Percentiles rank a stretch among this genome's conserved stretches.
Evolutionary conservation across 2,888 invertebrate species (phyloP).

Genomic region (Drosophila macrospina): DNA sequence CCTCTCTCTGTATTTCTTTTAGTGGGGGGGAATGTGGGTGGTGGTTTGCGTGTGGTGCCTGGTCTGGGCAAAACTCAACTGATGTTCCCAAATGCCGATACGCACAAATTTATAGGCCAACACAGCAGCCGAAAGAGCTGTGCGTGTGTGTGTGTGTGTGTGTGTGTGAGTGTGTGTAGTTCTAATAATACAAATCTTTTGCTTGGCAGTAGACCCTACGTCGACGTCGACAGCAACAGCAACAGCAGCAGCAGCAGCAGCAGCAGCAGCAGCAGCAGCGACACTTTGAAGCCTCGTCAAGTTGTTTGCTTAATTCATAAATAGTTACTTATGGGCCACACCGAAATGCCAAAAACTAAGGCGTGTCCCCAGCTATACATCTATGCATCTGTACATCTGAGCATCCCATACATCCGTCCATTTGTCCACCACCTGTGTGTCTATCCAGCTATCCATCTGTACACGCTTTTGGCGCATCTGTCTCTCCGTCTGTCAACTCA

Average conservation of each 20-base stretch:
- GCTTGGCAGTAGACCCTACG: conserved; percentile 26
- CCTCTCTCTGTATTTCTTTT: conserved; percentile 1
- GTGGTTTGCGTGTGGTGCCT: conserved; percentile 27
- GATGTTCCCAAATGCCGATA: conserved; percentile 66
- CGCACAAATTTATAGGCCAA: conserved; percentile 82
- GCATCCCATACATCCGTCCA: conserved; percentile 6
- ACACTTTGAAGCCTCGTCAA: conserved; percentile 39
- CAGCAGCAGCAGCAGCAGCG: conserved; percentile 21
- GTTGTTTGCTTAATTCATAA: conserved; percentile 81
- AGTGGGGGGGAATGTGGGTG: conserved; percentile 17
- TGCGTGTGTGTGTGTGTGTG: conserved; percentile 31
- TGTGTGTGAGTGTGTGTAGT: conserved; percentile 52
- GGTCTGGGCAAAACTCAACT: conserved; percentile 71
- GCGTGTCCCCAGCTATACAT: conserved; percentile 52
- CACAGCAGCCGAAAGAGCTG: conserved; percentile 25
- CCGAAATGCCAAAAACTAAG: conserved; percentile 58
- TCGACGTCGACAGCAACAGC: conserved; percentile 20
- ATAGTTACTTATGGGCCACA: conserved; percentile 71
- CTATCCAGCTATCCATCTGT: conserved; percentile 27
- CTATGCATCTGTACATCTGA: conserved; percentile 15
- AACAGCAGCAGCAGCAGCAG: conserved; percentile 1
- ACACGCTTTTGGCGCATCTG: conserved; percentile 3
- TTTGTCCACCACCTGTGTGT: conserved; percentile 17
- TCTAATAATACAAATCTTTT: conserved; percentile 65
- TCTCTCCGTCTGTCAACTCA: conserved; percentile 53